Conservation (phyloP, 2,113 vertebrate species). For the Ptilonorhynchus violaceus region DNA sequence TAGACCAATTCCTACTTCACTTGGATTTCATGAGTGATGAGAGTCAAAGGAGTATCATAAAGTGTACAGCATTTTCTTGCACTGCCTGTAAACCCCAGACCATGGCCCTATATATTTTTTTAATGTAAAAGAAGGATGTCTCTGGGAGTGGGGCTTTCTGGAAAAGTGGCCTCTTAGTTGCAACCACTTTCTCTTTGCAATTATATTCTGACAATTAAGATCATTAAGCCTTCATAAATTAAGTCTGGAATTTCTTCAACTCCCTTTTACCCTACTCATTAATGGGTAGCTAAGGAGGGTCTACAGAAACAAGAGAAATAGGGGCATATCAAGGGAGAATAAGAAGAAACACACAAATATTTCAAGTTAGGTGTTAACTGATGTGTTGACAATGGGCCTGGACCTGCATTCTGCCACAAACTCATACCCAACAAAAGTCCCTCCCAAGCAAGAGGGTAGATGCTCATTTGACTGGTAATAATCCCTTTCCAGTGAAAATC, state of each 20-base stretch:
- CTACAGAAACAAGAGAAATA: neutral
- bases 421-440: neutral
- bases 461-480: neutral
- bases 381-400: neutral
- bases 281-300: neutral
- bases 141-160: neutral
- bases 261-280: neutral
- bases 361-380: neutral
- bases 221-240: neutral
- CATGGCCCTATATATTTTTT: neutral
- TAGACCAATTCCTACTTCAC: neutral
- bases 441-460: neutral
- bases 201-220: neutral
- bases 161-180: neutral
- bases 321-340: neutral
- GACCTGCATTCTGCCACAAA: neutral
- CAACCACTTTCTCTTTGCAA: neutral
- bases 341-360: neutral
- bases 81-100: neutral
- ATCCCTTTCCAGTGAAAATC: neutral
- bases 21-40: neutral
- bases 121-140: neutral
- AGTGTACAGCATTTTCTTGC: neutral
- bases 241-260: neutral
- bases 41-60: neutral